Evolutionary conservation across 2,888 invertebrate species (phyloP), one percentile per base, ranked within the genome.

Genomic region (Drosophila stalkeri): DNA sequence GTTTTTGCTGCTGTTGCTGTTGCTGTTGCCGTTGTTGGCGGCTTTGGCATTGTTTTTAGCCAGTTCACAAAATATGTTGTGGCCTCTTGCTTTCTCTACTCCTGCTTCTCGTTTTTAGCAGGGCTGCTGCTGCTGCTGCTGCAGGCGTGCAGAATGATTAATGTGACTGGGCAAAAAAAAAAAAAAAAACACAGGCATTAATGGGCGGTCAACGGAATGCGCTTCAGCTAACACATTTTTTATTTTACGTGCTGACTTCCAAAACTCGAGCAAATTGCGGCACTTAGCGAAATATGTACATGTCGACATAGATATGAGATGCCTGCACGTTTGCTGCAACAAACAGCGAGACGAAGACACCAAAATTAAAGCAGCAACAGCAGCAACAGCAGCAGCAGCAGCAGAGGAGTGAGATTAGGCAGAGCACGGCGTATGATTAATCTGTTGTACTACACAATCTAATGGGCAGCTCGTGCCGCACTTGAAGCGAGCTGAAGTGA

Each of bases 91-190:
- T 18, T 41, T 14, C 41, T 43, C 41, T 9, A 20, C 20, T 14
- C 6, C 44, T 14, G 37, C 37, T 37, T 5, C 20, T 18, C 11
- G 2, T 18, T 11, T 11, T 18, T 2, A 12, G 12, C 12, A 20
- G 20, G 2, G 20, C 20, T 44, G 20, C 9, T 11, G 14, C 62
- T 70, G 68, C 61, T 71, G 69, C 74, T 72, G 73, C 69, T 77
- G 77, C 82, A 86, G 69, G 79, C 86, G 70, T 72, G 72, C 80
- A 77, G 76, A 81, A 86, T 87, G 86, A 86, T 86, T 86, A 86
- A 86, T 86, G 86, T 74, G 78, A 46, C 60, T 61, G 27, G 72
- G 75, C 61, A 66, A 55, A 73, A 69, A 27, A 27, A 27, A 27
- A 27, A 27, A 27, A 27, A 27, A 0, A 27, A 73, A 70, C 64